Conservation (phyloP, 2,797 vertebrate genomes). For the Protonibea diacanthus region DNA sequence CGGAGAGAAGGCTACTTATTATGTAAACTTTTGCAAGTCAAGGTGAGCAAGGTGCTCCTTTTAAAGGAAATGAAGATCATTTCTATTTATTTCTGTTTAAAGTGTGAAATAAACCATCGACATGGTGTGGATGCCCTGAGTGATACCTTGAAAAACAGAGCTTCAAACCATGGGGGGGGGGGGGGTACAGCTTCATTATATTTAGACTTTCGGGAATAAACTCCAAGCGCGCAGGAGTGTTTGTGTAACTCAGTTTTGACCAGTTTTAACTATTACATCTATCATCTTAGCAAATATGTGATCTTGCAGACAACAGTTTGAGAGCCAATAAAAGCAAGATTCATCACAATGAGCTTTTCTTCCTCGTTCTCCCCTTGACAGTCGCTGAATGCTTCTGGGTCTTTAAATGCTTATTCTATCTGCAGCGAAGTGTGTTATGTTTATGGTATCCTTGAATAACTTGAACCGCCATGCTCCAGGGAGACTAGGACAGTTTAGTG, state of each 20-base stretch:
- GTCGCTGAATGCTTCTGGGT: constrained; percentile 20
- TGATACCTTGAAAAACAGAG: constrained; percentile 52
- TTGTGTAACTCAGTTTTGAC: constrained; percentile 29
- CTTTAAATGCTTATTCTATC: constrained; percentile 76
- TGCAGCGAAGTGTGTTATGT: constrained; percentile 79
- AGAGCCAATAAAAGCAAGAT: constrained; percentile 43
- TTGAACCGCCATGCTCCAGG: constrained; percentile 44
- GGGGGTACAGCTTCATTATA: constrained; percentile 23
- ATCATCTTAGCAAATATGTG: neutral
- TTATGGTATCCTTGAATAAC: constrained; percentile 74
- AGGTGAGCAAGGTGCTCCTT: constrained; percentile 42
- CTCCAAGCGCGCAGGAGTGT: constrained; percentile 24
- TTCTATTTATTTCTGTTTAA: constrained; percentile 68
- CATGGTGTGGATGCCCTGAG: constrained; percentile 30
- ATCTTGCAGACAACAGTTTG: neutral
- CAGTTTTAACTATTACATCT: constrained; percentile 15
- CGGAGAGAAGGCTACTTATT: constrained; percentile 54
- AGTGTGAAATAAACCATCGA: constrained; percentile 62
- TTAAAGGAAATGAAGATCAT: constrained; percentile 64
- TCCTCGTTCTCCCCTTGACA: constrained; percentile 33
- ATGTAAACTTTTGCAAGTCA: constrained; percentile 55
- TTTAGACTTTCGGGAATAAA: constrained; percentile 48
- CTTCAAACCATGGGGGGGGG: constrained; percentile 1
- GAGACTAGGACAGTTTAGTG: constrained; percentile 45
- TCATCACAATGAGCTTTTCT: constrained; percentile 21